Percentiles rank a stretch among this genome's conserved stretches.
Conservation (phyloP, 2,888 invertebrate genomes). For the Smittia aterrima region DNA sequence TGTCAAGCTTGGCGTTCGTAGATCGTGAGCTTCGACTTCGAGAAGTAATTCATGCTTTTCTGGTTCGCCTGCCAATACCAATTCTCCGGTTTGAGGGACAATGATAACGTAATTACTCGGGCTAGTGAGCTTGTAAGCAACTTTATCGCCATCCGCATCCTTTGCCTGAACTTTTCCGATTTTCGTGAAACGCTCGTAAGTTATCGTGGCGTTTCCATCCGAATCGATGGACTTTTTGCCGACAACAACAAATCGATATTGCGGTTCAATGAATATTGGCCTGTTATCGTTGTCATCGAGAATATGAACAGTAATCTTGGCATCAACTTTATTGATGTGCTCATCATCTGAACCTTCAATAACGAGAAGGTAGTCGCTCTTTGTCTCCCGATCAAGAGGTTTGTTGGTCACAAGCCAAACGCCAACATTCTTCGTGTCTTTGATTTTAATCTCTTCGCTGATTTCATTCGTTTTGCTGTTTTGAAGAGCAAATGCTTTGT, state of each 20-base stretch:
- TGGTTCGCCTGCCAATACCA: constrained; percentile 79
- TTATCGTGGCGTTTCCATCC: constrained; percentile 58
- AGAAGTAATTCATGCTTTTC: constrained; percentile 66
- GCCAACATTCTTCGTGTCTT: constrained; percentile 61
- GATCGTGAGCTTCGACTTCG: constrained; percentile 78
- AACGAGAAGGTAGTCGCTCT: constrained; percentile 68
- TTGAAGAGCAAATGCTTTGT: constrained; percentile 70
- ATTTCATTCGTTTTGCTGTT: constrained; percentile 55
- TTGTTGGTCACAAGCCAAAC: constrained; percentile 73
- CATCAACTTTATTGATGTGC: constrained; percentile 76
- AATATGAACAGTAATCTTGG: constrained; percentile 73
- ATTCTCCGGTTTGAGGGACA: constrained; percentile 88
- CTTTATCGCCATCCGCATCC: constrained; percentile 87
- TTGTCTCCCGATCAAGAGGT: constrained; percentile 75
- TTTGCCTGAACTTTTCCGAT: constrained; percentile 83
- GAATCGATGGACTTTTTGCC: constrained; percentile 58
- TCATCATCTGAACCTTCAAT: constrained; percentile 78
- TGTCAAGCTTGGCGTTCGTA: constrained; percentile 69
- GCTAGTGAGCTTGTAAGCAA: constrained; percentile 80
- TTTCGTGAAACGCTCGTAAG: constrained; percentile 75
- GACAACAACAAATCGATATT: constrained; percentile 75
- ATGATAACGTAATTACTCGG: constrained; percentile 82
- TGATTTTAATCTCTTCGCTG: constrained; percentile 43
- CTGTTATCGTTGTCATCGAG: constrained; percentile 90
- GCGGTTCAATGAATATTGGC: constrained; percentile 74